Percentiles rank a stretch among this genome's conserved stretches.
Conservation (phyloP, 2,888 invertebrate genomes). For the Eupeodes latifasciatus region DNA sequence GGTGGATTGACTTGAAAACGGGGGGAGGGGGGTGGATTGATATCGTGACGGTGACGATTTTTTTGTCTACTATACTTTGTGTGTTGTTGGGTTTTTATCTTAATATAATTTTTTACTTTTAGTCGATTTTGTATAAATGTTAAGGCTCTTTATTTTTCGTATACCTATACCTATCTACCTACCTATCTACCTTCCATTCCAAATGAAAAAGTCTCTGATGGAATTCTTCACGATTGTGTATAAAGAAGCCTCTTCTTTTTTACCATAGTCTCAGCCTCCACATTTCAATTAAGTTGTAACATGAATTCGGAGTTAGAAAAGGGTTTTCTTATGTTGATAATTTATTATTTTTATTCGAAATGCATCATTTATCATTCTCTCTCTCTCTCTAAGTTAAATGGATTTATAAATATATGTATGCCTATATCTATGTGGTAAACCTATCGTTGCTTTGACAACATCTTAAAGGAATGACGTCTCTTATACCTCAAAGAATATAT, state of each 20-base stretch:
- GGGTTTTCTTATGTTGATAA: slow-evolving; percentile 49
- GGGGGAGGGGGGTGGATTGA: slow-evolving; percentile 48
- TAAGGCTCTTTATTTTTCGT: slow-evolving; percentile 4
- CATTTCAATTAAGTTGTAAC: slow-evolving; percentile 83
- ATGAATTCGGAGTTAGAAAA: slow-evolving; percentile 72
- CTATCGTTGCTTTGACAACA: slow-evolving; percentile 35
- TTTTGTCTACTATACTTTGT: slow-evolving; percentile 45
- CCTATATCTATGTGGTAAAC: not conserved
- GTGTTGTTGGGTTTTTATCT: slow-evolving; percentile 71
- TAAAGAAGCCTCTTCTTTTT: slow-evolving; percentile 6
- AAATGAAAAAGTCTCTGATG: slow-evolving; percentile 49
- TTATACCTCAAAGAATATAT: slow-evolving; percentile 1
- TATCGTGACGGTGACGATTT: slow-evolving; percentile 62
- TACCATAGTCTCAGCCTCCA: slow-evolving; percentile 36
- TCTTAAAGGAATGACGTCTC: not conserved
- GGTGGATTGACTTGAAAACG: slow-evolving; percentile 28
- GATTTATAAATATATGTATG: slow-evolving; percentile 27
- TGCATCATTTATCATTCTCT: slow-evolving; percentile 53
- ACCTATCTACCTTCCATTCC: not conserved
- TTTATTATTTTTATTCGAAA: slow-evolving; percentile 49
- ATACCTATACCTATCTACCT: not conserved
- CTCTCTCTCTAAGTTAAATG: not conserved
- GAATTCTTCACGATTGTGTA: slow-evolving; percentile 67
- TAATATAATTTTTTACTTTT: slow-evolving; percentile 72
- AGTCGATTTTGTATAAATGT: slow-evolving; percentile 53